Evolutionary conservation across 2,888 invertebrate species (phyloP).

Genomic region (Piscicola geometra): DNA sequence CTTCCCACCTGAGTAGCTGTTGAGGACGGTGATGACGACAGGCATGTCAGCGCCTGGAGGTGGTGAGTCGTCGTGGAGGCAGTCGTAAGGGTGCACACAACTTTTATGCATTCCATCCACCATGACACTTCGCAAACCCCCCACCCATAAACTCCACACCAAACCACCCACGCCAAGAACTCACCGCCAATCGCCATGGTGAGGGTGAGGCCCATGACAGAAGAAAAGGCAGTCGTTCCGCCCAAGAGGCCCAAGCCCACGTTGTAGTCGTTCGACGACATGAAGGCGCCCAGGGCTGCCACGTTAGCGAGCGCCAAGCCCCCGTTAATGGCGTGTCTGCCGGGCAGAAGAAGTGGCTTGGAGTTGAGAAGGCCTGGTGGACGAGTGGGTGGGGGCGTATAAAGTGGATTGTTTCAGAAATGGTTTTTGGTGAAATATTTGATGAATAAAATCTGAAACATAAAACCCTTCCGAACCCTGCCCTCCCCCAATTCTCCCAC

Average conservation of each 20-base stretch:
- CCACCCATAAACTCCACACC: too few relatives aligned
- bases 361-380: constrained; percentile 66
- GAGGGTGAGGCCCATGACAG: constrained; percentile 77
- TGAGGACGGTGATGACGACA: constrained; percentile 83
- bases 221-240: constrained; percentile 71
- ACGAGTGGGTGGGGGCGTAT: too few relatives aligned
- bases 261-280: constrained; percentile 63
- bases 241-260: constrained; percentile 71
- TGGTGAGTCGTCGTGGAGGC: not conserved
- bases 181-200: constrained; percentile 82
- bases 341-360: constrained; percentile 75
- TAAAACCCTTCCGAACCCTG: too few relatives aligned
- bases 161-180: too few relatives aligned
- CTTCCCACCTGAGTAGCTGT: constrained; percentile 73
- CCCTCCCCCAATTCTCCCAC: too few relatives aligned
- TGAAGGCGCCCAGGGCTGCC: constrained; percentile 70
- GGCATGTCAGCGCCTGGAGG: constrained; percentile 81
- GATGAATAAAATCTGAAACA: too few relatives aligned
- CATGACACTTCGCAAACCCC: too few relatives aligned
- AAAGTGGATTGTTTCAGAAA: too few relatives aligned
- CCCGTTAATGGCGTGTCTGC: constrained; percentile 72
- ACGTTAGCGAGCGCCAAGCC: constrained; percentile 67
- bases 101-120: too few relatives aligned
- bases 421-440: too few relatives aligned
- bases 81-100: too few relatives aligned